These are phyloP conservation scores for Orchestes rusci DNA, from an alignment of 2,888 invertebrate species.

Conservation along the genomic window DNA sequence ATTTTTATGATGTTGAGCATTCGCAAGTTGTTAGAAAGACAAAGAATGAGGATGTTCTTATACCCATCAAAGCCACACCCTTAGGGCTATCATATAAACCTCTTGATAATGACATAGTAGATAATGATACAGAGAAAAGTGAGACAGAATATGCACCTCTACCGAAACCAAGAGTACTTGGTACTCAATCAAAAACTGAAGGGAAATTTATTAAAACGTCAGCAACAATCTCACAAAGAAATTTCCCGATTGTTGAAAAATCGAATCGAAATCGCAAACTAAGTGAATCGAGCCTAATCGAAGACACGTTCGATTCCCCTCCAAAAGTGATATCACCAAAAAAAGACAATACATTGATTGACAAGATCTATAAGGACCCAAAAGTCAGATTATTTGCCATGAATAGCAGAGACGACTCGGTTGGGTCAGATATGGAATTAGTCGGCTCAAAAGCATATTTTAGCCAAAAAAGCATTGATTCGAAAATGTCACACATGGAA, in stretches of 20 bases:
- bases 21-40: conserved; percentile 33
- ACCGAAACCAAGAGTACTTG: conserved; percentile 10
- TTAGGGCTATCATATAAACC: conserved; percentile 16
- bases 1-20: conserved; percentile 41
- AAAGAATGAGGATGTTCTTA: conserved; percentile 18
- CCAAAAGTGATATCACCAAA: conserved; percentile 28
- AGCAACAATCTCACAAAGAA: background rate
- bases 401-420: conserved; percentile 21
- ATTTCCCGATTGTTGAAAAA: background rate
- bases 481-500: conserved; percentile 4
- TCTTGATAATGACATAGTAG: conserved; percentile 8
- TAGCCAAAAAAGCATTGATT: conserved; percentile 21
- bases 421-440: conserved; percentile 2
- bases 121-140: conserved; percentile 8
- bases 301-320: conserved; percentile 25
- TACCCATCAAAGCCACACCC: conserved; percentile 14
- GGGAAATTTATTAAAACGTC: conserved; percentile 5
- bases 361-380: conserved; percentile 35
- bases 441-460: background rate
- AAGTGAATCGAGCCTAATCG: conserved; percentile 28
- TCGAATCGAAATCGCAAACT: conserved; percentile 20
- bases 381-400: conserved; percentile 32
- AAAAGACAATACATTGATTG: conserved; percentile 36
- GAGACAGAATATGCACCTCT: conserved; percentile 5
- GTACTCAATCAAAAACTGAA: conserved; percentile 3